Conservation (phyloP, 1,140 invertebrate species). For the Drosophila seguyi region DNA sequence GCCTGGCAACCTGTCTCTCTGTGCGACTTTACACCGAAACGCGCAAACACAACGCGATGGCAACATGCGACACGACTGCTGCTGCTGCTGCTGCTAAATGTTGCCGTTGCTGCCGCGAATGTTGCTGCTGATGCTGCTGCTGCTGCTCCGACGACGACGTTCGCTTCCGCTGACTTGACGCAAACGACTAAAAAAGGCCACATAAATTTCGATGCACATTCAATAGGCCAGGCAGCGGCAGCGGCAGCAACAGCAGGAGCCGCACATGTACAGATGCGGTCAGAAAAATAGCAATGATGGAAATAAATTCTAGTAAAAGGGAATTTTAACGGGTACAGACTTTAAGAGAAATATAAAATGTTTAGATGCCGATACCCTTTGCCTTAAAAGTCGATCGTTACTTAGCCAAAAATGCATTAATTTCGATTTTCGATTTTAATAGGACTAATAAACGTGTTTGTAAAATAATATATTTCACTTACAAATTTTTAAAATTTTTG, state of each 20-base stretch:
- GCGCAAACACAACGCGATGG: constrained; percentile 22
- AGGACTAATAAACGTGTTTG: too few relatives aligned
- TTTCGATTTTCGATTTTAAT: not conserved
- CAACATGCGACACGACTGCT: constrained; percentile 32
- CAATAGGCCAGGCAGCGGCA: constrained; percentile 69
- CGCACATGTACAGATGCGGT: not conserved
- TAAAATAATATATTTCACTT: too few relatives aligned
- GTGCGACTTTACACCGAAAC: constrained; percentile 16
- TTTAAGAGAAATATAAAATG: not conserved
- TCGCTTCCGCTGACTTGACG: constrained; percentile 82
- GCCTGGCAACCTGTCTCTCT: constrained; percentile 38
- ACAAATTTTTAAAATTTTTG: not conserved
- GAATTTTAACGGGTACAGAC: too few relatives aligned
- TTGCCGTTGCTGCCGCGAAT: constrained; percentile 26
- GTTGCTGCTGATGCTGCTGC: constrained; percentile 28
- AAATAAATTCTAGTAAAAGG: not conserved
- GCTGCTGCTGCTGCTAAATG: constrained; percentile 19
- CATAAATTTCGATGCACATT: constrained; percentile 77
- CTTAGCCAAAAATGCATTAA: not conserved
- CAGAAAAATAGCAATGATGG: not conserved
- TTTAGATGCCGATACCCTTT: not conserved
- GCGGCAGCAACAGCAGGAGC: constrained; percentile 24
- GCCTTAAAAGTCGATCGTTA: too few relatives aligned
- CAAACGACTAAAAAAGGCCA: constrained; percentile 82
- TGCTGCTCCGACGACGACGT: constrained; percentile 55